Evolutionary conservation across 2,888 invertebrate species (phyloP), one percentile per base, ranked within the genome.

Genomic region (Agonopterix alstromeriana): DNA sequence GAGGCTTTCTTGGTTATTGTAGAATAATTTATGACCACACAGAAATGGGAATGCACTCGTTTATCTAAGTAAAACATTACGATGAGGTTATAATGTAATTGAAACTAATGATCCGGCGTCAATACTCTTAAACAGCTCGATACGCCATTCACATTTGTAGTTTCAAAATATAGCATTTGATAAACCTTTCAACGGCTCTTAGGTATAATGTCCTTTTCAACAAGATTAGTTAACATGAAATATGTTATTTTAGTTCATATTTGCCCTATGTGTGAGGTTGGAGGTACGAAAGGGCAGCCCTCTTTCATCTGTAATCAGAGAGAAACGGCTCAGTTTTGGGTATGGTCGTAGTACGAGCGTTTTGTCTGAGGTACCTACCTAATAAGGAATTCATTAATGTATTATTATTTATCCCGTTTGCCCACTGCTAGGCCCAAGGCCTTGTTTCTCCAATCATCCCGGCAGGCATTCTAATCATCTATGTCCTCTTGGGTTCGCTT

Each of bases 281-380:
- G 44, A 48, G 51, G 45, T 11, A 50, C 14, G n/a, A 66, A 68
- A 67, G 63, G 67, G 62, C 70, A 64, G 51, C 45, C 57, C 58
- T 49, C 55, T 68, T 69, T 65, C 63, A 55, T 64, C 45, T 60
- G 57, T 60, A 61, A 65, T 66, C 58, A 61, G 58, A 61, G 55
- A 53, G 60, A 63, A 61, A 61, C 35, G 58, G 61, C 58, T 54
- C 5, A 49, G 48, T 42, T 35, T 47, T 48, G 45, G 48, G 54
- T 58, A 11, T 40, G 61, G 62, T 9, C 14, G 4, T 9, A 66
- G 46, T 63, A n/a, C 0, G 0, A 53, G 68, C 68, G 63, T 46
- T 48, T 46, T 46, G 41, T 41, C 8, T 42, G n/a, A 38, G 10
- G n/a, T 36, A 3, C n/a, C n/a, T 10, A n/a, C 38, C 10, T 38